These are phyloP conservation scores for Colius striatus DNA, from an alignment of 2,113 vertebrate species.

Conservation along the genomic window DNA sequence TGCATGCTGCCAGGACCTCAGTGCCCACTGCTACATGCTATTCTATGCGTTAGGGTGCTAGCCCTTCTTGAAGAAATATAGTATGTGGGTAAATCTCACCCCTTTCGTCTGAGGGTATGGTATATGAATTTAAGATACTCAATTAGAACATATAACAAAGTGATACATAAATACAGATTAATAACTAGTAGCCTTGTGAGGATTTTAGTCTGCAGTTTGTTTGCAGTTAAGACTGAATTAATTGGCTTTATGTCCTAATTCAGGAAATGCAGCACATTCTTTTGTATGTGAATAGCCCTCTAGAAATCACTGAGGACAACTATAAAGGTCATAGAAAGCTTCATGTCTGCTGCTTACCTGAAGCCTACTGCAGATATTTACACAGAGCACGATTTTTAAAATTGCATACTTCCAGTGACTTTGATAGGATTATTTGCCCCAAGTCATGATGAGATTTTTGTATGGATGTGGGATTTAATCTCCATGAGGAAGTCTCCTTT, in stretches of 20 bases:
- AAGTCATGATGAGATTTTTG: not conserved
- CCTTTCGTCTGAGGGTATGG: not conserved
- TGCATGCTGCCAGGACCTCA: rapidly evolving
- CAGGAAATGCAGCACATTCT: not conserved
- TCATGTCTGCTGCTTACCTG: not conserved
- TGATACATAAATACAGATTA: not conserved
- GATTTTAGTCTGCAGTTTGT: not conserved
- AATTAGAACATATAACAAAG: not conserved
- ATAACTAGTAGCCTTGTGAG: not conserved
- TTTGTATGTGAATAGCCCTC: not conserved
- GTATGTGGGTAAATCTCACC: not conserved
- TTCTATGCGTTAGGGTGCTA: rapidly evolving
- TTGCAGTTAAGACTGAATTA: not conserved
- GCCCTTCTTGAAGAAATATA: not conserved
- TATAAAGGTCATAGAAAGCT: rapidly evolving
- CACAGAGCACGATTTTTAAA: not conserved
- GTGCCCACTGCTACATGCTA: not conserved
- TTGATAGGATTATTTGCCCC: not conserved
- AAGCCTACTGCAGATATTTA: not conserved
- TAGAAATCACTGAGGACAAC: not conserved
- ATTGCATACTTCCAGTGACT: not conserved
- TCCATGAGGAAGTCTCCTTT: not conserved
- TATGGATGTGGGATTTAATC: not conserved
- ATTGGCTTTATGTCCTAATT: rapidly evolving
- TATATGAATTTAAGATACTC: not conserved